Conservation (phyloP, 2,797 vertebrate species). For the Nothura maculosa region DNA sequence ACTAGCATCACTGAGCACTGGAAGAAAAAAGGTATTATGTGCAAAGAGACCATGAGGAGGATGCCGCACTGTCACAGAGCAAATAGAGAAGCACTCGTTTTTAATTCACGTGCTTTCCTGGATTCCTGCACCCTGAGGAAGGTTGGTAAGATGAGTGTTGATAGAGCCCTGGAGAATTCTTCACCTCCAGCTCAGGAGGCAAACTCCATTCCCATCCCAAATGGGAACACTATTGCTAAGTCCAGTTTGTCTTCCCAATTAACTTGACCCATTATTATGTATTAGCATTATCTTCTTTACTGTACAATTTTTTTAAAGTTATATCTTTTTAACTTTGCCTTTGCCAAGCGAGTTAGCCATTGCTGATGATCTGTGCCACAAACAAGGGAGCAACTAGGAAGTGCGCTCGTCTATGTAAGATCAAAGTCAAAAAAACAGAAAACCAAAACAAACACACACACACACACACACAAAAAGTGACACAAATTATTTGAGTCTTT, state of each 20-base stretch:
- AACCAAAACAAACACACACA: too few species aligned
- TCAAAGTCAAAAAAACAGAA: neutral
- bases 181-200: neutral
- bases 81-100: neutral
- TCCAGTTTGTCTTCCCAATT: neutral
- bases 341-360: neutral
- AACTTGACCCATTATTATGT: neutral
- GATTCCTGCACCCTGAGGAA: neutral
- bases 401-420: neutral
- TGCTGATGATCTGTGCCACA: neutral
- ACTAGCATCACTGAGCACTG: neutral
- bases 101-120: slow-evolving; percentile 15
- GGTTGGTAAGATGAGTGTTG: neutral
- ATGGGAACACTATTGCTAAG: fast-evolving
- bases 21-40: neutral
- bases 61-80: neutral
- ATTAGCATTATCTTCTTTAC: neutral
- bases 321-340: neutral
- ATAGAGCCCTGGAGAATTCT: neutral
- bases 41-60: neutral
- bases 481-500: neutral
- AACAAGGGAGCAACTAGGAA: neutral
- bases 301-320: neutral
- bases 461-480: neutral
- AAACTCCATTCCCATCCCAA: neutral